Evolutionary conservation across 2,113 vertebrate genomes (phyloP).

Genomic region (Campylomormyrus tamandua): DNA sequence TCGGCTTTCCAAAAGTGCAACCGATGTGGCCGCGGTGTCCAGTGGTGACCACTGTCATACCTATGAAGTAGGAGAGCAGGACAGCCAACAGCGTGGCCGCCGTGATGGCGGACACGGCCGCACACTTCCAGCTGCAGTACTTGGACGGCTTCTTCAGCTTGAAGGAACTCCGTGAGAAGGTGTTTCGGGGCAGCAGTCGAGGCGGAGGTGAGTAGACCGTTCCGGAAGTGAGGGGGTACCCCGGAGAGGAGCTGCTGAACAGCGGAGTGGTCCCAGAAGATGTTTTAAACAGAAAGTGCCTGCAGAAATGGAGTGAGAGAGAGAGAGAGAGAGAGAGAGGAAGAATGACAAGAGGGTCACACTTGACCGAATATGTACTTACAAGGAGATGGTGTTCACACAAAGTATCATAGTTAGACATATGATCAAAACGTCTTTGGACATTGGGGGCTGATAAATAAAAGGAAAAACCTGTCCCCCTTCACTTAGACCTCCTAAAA

Average conservation of each 20-base stretch:
- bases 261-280: conserved; percentile 82
- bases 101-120: conserved; percentile 74
- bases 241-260: conserved; percentile 81
- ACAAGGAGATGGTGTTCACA: background rate
- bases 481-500: background rate
- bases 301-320: conserved; percentile 33
- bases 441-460: background rate
- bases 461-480: background rate
- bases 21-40: no score
- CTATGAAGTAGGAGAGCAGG: conserved; percentile 80
- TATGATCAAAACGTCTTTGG: background rate
- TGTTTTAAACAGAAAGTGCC: conserved; percentile 86
- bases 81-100: conserved; percentile 75
- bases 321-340: background rate
- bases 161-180: conserved; percentile 84
- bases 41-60: conserved; percentile 48
- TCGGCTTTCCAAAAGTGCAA: no score
- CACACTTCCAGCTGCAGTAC: conserved; percentile 88
- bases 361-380: conserved; percentile 10
- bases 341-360: background rate
- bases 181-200: conserved; percentile 77
- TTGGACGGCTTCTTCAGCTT: conserved; percentile 87
- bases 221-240: conserved; percentile 80
- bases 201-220: conserved; percentile 83
- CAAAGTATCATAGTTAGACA: background rate